Conservation (phyloP, 2,113 vertebrate genomes). For the Progne subis region DNA sequence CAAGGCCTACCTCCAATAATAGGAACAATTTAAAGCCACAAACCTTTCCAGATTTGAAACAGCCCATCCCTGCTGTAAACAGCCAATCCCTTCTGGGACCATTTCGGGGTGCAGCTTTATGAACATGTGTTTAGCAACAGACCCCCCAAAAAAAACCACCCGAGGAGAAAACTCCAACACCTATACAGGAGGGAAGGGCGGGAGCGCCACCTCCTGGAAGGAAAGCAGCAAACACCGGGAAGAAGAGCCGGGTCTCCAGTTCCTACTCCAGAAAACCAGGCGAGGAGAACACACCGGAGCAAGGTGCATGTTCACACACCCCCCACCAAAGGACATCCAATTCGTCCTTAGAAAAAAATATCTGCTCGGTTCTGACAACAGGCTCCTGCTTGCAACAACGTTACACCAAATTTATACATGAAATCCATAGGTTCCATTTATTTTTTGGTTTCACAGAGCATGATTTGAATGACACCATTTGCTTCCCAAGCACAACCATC, state of each 20-base stretch:
- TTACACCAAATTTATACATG: background rate
- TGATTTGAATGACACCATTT: background rate
- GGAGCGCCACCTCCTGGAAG: conserved; percentile 33
- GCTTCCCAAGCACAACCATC: background rate
- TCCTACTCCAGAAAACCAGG: background rate
- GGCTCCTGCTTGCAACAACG: background rate
- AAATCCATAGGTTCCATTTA: background rate
- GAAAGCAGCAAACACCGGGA: fast-evolving
- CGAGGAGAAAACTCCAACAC: background rate
- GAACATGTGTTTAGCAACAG: fast-evolving
- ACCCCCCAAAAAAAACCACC: fast-evolving
- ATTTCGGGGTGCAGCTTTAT: background rate
- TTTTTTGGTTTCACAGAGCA: background rate
- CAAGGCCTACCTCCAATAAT: fast-evolving
- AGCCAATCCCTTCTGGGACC: background rate
- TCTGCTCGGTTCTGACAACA: fast-evolving
- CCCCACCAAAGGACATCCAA: fast-evolving
- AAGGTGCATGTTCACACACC: fast-evolving
- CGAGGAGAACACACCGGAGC: background rate
- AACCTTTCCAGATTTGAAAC: background rate
- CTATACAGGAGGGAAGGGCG: background rate
- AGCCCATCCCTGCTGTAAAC: background rate
- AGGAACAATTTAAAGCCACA: background rate
- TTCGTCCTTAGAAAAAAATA: background rate
- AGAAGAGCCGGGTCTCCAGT: background rate